Evolutionary conservation across 2,888 invertebrate species (phyloP), one percentile per base, ranked within the genome.

Genomic region (Yponomeuta malinellus): DNA sequence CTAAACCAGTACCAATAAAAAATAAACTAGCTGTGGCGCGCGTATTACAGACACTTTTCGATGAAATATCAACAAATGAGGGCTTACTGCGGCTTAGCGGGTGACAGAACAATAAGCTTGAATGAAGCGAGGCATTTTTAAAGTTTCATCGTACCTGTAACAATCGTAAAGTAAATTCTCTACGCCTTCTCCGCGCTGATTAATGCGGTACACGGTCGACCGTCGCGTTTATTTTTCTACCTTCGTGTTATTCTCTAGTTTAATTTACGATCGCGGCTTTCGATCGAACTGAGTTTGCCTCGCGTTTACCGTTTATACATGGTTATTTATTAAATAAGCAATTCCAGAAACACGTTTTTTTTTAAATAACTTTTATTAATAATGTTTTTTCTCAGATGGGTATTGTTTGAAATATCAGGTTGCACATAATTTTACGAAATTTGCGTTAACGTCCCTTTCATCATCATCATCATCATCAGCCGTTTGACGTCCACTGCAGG

Each of bases 141-240:
- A 90, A 88, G 90, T 90, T 91, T 91, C 91, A 88, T 89, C 90
- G 90, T 81, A 84, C 83, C 81, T 89, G 89, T 88, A 88, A 91
- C 90, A 90, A 90, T 90, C 90, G 90, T 91, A 86, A 90, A 91
- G 91, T 90, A 91, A 90, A 91, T 92, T 90, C 89, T 88, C 86
- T 89, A 88, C 90, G 89, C 90, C 90, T 89, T 89, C 90, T 88
- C 88, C 85, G 81, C 85, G 87, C 90, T 92, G 92, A 92, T 92
- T 92, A 91, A 92, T 91, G 90, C 89, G 82, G 85, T 87, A 90
- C 90, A 90, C 83, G 85, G 82, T 75, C 80, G 82, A 79, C 83
- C 87, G 86, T 86, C 85, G 85, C 86, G 83, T 87, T 88, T 84
- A 82, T 87, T 86, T 85, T 87, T 90, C 86, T 82, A 83, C 81